Evolutionary conservation across 92 coral and sea anemone genomes (phyloP).

Genomic region (Bergia puertoricense): DNA sequence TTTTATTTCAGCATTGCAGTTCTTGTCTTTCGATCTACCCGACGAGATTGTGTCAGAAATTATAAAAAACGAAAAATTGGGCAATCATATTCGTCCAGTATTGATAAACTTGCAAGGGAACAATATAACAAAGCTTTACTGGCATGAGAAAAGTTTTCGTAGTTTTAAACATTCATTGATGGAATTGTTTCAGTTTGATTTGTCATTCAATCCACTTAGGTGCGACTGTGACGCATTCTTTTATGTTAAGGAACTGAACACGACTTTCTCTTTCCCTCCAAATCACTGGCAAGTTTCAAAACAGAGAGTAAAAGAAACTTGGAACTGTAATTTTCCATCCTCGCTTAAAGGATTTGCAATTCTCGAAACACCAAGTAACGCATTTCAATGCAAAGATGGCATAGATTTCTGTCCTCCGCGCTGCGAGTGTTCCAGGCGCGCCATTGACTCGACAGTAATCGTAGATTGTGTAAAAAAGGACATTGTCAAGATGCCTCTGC

Average conservation of each 20-base stretch:
- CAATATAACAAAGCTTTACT: constrained; percentile 26
- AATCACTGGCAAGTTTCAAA: constrained; percentile 40
- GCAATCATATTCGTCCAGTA: neutral
- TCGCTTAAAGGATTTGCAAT: constrained; percentile 36
- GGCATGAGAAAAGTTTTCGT: neutral
- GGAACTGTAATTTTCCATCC: constrained; percentile 37
- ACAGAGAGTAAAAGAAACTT: constrained; percentile 4
- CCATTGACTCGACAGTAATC: constrained; percentile 17
- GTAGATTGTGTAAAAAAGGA: constrained; percentile 22
- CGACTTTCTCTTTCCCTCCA: constrained; percentile 22
- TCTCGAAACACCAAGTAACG: constrained; percentile 15
- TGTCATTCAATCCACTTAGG: constrained; percentile 64
- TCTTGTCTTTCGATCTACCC: neutral
- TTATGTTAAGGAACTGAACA: constrained; percentile 46
- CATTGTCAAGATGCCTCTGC: constrained; percentile 20
- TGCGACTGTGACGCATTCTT: constrained; percentile 67
- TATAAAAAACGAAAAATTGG: neutral
- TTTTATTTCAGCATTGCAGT: neutral
- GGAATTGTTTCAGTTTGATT: constrained; percentile 55
- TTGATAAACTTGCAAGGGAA: constrained; percentile 13
- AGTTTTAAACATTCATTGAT: neutral
- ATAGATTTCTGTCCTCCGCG: constrained; percentile 29
- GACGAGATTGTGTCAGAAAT: neutral
- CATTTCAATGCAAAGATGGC: constrained; percentile 12
- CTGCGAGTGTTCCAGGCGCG: constrained; percentile 36